Conservation (phyloP, 2,888 invertebrate species). For the Perizoma affinitatum region DNA sequence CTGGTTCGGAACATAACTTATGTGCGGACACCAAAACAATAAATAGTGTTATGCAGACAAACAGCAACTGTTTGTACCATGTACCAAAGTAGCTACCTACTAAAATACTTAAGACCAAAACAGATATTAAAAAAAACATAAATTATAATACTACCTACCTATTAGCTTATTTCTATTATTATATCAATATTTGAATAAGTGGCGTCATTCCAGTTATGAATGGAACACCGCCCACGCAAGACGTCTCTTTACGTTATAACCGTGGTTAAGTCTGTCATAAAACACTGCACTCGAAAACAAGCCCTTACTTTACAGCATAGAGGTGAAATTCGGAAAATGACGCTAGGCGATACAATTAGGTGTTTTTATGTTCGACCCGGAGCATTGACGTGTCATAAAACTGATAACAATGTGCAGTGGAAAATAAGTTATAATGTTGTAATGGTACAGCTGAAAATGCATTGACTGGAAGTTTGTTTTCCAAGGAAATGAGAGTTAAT, state of each 20-base stretch:
- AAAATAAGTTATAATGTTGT: slow-evolving; percentile 1
- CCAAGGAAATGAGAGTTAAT: slow-evolving; percentile 4
- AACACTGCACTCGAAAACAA: neutral
- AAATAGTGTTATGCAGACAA: no score
- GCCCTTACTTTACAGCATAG: neutral
- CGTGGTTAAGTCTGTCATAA: slow-evolving; percentile 17
- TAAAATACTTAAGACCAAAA: no score
- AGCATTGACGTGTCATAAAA: slow-evolving; percentile 6
- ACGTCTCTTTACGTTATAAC: slow-evolving; percentile 5
- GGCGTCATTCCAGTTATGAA: slow-evolving; percentile 26
- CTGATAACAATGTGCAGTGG: slow-evolving; percentile 1
- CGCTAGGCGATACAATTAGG: slow-evolving; percentile 10
- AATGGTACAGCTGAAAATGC: neutral
- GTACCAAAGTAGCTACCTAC: no score
- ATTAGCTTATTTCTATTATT: no score
- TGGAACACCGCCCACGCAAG: slow-evolving; percentile 15
- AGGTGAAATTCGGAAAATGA: neutral
- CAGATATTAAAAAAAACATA: no score
- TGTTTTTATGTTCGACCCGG: neutral
- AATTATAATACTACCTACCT: no score
- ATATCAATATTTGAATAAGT: slow-evolving; percentile 12
- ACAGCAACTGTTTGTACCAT: no score
- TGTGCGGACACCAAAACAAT: no score
- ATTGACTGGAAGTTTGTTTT: slow-evolving; percentile 14
- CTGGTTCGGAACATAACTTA: no score